Percentiles rank a stretch among this genome's conserved stretches.
Conservation (phyloP, 2,888 invertebrate genomes). For the Marronus borbonicus region DNA sequence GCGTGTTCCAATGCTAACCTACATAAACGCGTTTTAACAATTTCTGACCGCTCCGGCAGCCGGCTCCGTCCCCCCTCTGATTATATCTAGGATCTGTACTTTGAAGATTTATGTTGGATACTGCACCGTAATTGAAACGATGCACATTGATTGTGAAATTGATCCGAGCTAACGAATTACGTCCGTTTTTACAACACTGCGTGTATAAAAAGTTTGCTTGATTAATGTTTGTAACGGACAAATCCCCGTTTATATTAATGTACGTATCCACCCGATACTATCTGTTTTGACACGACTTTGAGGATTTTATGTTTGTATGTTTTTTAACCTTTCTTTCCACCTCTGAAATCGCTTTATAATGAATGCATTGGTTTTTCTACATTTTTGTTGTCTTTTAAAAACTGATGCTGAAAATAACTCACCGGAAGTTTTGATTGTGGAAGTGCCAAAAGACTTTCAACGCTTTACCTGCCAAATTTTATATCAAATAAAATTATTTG, state of each 20-base stretch:
- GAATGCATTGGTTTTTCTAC: too few relatives aligned
- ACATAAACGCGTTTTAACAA: slow-evolving; percentile 3
- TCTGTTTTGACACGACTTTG: background rate
- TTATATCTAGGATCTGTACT: slow-evolving; percentile 22
- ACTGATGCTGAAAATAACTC: too few relatives aligned
- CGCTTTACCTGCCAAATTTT: too few relatives aligned
- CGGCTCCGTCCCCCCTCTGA: background rate
- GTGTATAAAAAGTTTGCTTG: slow-evolving; percentile 12
- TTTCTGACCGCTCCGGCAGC: background rate
- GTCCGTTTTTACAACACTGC: background rate
- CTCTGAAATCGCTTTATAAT: too few relatives aligned
- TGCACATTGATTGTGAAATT: slow-evolving; percentile 31
- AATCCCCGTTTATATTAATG: slow-evolving; percentile 7
- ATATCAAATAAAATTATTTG: too few relatives aligned
- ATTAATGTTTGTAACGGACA: slow-evolving; percentile 5
- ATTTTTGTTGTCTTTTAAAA: too few relatives aligned
- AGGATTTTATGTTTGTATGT: background rate
- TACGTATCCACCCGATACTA: background rate
- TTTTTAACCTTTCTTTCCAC: too few relatives aligned
- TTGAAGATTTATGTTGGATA: slow-evolving; percentile 44
- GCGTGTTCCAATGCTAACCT: background rate
- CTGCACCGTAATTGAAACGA: slow-evolving; percentile 25
- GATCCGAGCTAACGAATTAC: slow-evolving; percentile 36
- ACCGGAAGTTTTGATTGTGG: too few relatives aligned
- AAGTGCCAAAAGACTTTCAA: too few relatives aligned